Evolutionary conservation across 2,888 invertebrate genomes (phyloP), one percentile per base, ranked within the genome.

Genomic region (Drosophila subquinaria): DNA sequence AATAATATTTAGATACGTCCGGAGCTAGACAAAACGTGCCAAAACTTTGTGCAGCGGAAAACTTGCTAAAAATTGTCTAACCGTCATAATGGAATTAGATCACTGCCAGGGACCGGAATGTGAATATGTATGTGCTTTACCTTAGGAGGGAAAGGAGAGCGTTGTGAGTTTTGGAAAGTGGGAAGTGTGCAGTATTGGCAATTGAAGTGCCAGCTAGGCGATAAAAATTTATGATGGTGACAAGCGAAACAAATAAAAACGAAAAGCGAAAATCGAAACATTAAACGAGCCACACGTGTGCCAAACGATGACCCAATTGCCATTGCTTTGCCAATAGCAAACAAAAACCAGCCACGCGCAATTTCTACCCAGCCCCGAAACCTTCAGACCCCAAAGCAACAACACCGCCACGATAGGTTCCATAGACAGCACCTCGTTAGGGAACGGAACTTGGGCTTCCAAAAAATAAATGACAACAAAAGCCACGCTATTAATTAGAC

Each of bases 261-360:
- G 43, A 59, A 65, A 51, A 61, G 67, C 76, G 70, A 59, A 65
- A 51, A 61, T 65, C 76, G 70, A 73, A 78, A 69, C 72, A 81
- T 75, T 79, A 73, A 86, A 89, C 80, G 81, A 77, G 76, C 63
- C 81, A 85, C 90, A 90, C 90, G 90, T 90, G 90, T 83, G 68
- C 76, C 76, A 81, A 83, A 89, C 83, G 81, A 89, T 88, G 88
- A 82, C 85, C 87, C 74, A 82, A 82, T 78, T 79, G 79, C 78
- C 59, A 82, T 78, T 79, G 79, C 78, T 62, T 64, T 74, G 76
- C 67, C 69, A 76, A 67, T 73, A 72, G 71, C 69, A 62, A 68
- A 79, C 60, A 70, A 76, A 76, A 70, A 67, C 57, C 66, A 69
- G 67, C 68, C 74, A 79, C 64, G 73, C 73, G 79, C 68, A 76